Evolutionary conservation across 2,888 invertebrate species (phyloP).

Genomic region (Chydorus sphaericus): DNA sequence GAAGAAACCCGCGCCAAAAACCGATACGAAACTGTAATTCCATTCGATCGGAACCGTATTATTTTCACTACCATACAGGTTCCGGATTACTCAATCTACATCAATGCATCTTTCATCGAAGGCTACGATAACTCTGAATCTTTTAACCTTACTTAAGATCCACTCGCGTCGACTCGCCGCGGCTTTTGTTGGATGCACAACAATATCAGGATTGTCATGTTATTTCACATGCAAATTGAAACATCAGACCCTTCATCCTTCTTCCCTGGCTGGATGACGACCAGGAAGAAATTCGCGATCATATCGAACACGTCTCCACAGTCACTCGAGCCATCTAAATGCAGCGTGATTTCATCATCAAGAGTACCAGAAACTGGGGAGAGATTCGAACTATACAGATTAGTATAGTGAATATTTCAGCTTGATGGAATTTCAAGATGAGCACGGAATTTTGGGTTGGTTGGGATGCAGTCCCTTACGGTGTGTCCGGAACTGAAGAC

Average conservation of each 20-base stretch:
- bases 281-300: conserved; percentile 66
- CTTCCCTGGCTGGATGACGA: conserved; percentile 67
- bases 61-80: conserved; percentile 74
- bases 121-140: conserved; percentile 81
- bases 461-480: conserved; percentile 67
- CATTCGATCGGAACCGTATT: conserved; percentile 81
- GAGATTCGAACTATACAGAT: conserved; percentile 36
- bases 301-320: conserved; percentile 75
- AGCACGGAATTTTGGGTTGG: too few relatives aligned
- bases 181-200: too few relatives aligned
- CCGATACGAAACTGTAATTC: conserved; percentile 60
- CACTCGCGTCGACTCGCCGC: conserved; percentile 60
- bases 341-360: conserved; percentile 60
- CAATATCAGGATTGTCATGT: too few relatives aligned
- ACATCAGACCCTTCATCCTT: too few relatives aligned
- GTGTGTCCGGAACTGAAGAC: conserved; percentile 37
- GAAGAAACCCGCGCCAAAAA: conserved; percentile 73
- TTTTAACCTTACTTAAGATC: conserved; percentile 85
- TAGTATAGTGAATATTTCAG: too few relatives aligned
- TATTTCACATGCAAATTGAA: too few relatives aligned
- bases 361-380: conserved; percentile 42
- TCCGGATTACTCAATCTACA: conserved; percentile 77
- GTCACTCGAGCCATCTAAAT: conserved; percentile 72
- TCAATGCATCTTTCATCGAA: conserved; percentile 69
- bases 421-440: too few relatives aligned